Conservation (phyloP, 2,888 invertebrate genomes). For the Cyclophora punctaria region DNA sequence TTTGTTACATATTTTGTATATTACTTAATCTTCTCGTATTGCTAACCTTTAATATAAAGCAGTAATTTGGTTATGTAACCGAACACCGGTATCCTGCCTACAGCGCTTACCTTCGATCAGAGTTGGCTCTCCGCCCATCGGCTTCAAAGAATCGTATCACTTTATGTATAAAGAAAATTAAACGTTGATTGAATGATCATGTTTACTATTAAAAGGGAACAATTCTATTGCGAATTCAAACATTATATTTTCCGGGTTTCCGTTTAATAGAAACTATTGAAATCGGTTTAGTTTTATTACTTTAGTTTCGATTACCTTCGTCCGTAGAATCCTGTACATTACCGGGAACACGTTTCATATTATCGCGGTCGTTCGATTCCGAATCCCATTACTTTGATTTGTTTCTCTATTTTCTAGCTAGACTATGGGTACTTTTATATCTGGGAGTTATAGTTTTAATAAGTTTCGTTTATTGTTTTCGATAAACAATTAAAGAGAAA, state of each 20-base stretch:
- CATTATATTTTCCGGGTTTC: slow-evolving; percentile 33
- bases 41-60: no score
- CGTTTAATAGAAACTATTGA: slow-evolving; percentile 32
- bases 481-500: no score
- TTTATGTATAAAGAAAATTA: no score
- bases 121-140: no score
- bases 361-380: slow-evolving; percentile 25
- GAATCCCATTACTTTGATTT: slow-evolving; percentile 19
- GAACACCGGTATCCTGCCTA: no score
- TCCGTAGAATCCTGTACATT: slow-evolving; percentile 29
- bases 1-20: not conserved
- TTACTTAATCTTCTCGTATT: no score
- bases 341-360: slow-evolving; percentile 33
- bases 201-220: slow-evolving; percentile 24
- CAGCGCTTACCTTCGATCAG: no score
- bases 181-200: slow-evolving; percentile 4
- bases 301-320: slow-evolving; percentile 34
- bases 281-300: slow-evolving; percentile 43
- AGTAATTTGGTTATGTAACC: no score
- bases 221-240: slow-evolving; percentile 22
- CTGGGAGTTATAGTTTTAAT: not conserved
- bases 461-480: no score
- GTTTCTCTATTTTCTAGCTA: slow-evolving; percentile 16
- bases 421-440: slow-evolving; percentile 10
- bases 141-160: no score